Base-by-base conservation (phyloP, 2,113 vertebrate species). In the Notothenia coriiceps region DNA sequence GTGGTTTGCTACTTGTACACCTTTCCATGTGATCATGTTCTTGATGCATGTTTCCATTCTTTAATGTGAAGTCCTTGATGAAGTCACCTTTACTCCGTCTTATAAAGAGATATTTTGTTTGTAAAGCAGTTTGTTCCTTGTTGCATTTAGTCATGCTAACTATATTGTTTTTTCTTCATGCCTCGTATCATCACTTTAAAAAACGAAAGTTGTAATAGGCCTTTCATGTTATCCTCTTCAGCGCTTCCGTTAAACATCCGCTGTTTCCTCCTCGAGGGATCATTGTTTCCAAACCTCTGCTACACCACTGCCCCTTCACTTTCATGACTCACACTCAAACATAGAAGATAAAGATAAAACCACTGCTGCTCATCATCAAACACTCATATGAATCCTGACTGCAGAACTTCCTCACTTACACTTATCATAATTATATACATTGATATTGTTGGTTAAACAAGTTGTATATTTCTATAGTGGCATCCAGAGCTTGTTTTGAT, bases 301-400 rank as follows among this genome's bases (percentile, higher is more conserved):
- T 84, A 81, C 51, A 62, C 80, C 50, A 47, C 44, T 54, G 40
- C 73, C 60, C 15, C 71, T 85, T 74, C 55, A 33, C 35, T 68
- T 75, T 68, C 65, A 82, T 89, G 79, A 88, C 73, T 88, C 79
- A 86, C 12, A 77, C 65, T 78, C 60, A 68, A 85, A 83, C 64
- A 61, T 1, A 43, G 33, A 50, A 65, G 51, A 70, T 68, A 40
- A 54, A 61, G 64, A 82, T 84, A 51, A 77, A 78, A 61, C 51
- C 69, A 5, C 64, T 82, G 10, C 43, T 44, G 52, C 78, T 82
- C 71, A 49, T 59, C 61, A 57, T 57, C 35, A 15, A 70, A 22
- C 5, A 2, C 6, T 73, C 20, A 59, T 44, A 69, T 76, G 8
- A 60, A 40, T 35, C 35, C 10, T 33, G 56, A 40, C 10, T 35